Percentiles rank a stretch among this genome's conserved stretches.
Conservation (phyloP, 2,113 vertebrate genomes). For the Varanus komodoensis region DNA sequence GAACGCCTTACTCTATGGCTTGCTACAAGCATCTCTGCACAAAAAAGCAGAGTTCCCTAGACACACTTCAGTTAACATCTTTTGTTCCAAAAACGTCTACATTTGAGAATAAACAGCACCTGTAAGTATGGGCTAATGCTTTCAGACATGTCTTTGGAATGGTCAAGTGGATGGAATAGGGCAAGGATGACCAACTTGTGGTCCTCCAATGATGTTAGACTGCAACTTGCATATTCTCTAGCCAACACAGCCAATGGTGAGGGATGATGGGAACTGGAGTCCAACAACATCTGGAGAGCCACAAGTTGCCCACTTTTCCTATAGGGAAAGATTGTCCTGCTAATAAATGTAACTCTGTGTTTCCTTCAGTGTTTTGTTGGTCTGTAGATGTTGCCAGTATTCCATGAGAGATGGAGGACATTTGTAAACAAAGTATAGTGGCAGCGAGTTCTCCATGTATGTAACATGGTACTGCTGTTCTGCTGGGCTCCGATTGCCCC, state of each 20-base stretch:
- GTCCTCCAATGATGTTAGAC: background rate
- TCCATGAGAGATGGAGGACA: background rate
- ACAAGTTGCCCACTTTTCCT: background rate
- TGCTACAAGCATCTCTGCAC: background rate
- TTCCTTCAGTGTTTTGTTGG: background rate
- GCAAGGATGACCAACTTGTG: background rate
- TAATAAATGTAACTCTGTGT: background rate
- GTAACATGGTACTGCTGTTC: background rate
- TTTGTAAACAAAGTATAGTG: background rate
- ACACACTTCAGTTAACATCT: background rate
- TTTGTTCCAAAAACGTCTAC: background rate
- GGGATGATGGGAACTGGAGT: background rate
- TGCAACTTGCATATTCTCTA: background rate
- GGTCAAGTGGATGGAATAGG: background rate
- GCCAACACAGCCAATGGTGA: background rate
- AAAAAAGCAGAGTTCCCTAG: background rate
- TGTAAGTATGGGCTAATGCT: background rate
- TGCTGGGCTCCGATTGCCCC: background rate
- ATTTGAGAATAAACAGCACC: background rate
- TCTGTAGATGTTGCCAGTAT: background rate
- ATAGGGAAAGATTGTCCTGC: constrained; percentile 11
- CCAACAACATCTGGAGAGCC: background rate
- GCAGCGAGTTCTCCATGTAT: background rate
- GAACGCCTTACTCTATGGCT: background rate
- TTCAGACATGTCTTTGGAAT: background rate